A percentile compares a stretch with the other conserved stretches of the same genome.
Evolutionary conservation across 2,113 vertebrate genomes (phyloP).

Genomic region (Pterophyllum scalare): DNA sequence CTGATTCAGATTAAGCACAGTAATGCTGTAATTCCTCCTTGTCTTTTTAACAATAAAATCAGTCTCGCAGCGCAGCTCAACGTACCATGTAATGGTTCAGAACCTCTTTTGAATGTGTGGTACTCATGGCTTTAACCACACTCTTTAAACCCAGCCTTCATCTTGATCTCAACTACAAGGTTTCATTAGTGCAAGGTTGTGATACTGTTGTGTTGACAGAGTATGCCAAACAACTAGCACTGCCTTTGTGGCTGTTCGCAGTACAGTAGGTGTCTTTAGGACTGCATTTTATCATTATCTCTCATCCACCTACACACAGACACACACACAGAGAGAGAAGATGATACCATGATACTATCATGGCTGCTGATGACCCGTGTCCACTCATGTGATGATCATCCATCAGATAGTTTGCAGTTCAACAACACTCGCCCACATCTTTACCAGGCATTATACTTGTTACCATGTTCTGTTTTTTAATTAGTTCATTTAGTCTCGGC

Average conservation of each 20-base stretch:
- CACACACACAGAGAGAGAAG: background rate
- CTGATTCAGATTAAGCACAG: background rate
- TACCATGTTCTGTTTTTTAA: background rate
- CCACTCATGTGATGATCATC: background rate
- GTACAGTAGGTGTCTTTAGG: background rate
- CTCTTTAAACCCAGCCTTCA: background rate
- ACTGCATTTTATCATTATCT: background rate
- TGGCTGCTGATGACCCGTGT: background rate
- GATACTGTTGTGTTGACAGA: background rate
- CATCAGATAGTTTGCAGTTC: background rate
- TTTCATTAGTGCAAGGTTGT: background rate
- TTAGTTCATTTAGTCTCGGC: background rate
- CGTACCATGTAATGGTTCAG: no score
- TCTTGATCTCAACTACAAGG: background rate
- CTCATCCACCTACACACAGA: background rate
- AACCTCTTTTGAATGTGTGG: background rate
- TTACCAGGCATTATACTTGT: background rate
- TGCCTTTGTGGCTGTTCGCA: background rate
- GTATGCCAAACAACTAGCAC: background rate
- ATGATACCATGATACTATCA: background rate
- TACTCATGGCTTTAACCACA: background rate
- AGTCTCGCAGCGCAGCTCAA: no score
- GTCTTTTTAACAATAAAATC: no score
- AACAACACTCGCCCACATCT: background rate
- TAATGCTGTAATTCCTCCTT: no score